Evolutionary conservation across 1,140 invertebrate genomes (phyloP), one percentile per base, ranked within the genome.

Genomic region (Tribolium madens): DNA sequence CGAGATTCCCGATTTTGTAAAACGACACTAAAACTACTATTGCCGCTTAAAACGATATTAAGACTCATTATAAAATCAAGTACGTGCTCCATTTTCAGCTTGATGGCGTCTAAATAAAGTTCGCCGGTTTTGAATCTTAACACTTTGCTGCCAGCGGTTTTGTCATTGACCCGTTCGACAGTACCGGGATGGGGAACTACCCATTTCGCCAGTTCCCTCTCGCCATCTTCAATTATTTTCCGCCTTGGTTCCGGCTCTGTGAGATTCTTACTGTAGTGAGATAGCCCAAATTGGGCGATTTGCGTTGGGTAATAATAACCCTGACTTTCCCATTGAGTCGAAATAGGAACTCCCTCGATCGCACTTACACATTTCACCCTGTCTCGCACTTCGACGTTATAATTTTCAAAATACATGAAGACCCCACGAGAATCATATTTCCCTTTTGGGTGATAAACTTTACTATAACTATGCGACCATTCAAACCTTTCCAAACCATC

Each of bases 231-330:
- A 6, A 96, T 86, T 0, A 91, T 79, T 79, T 89, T 91, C 76
- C 90, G 86, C 33, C 90, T 89, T 3, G 94, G 93, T 80, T 93
- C 90, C 0, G 92, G 90, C 81, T 96, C 94, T 0, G 93, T 95
- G 12, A 96, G 84, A 87, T 96, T 95, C 87, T 98, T 98, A 85
- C 96, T 98, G 87, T 97, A 99, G 87, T 99, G 98, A 17, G 97
- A 95, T 33, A 99, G 86, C 0, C 96, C 98, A 86, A 97, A 99
- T 86, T 99, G 98, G 2, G 97, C 97, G 78, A 99, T 98, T 89
- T 99, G 98, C 1, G 98, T 99, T 0, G 98, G 97, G 88, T 99
- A 99, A 85, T 93, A 97, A 86, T 99, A 98, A 0, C 97, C 97
- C 52, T 91, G 90, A 15, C 92, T 93, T 76, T 96, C 94, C 97